Percentiles rank a stretch among this genome's conserved stretches.
Evolutionary conservation across 2,113 vertebrate species (phyloP).

Genomic region (Prietella phreatophila): DNA sequence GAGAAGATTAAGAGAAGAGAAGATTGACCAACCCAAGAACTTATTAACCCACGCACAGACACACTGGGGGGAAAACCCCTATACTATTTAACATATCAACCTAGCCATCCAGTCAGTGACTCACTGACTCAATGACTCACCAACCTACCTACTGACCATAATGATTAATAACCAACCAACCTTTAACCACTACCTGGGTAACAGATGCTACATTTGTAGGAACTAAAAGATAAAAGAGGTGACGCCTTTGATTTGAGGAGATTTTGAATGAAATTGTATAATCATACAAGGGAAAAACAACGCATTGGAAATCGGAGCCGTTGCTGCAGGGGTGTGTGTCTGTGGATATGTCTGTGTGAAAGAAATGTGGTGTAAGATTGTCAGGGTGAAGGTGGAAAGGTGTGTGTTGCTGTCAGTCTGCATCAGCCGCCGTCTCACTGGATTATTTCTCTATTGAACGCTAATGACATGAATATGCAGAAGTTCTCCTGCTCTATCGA

Average conservation of each 20-base stretch:
- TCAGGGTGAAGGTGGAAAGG: slow-evolving; percentile 3
- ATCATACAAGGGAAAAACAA: background rate
- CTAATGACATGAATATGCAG: slow-evolving; percentile 67
- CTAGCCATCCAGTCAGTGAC: too few relatives aligned
- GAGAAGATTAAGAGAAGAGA: too few relatives aligned
- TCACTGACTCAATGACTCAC: background rate
- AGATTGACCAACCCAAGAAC: background rate
- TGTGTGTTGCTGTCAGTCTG: slow-evolving; percentile 39
- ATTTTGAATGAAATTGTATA: background rate
- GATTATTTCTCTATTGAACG: slow-evolving; percentile 57
- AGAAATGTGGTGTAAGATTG: background rate
- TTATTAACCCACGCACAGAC: background rate
- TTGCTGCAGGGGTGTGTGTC: background rate
- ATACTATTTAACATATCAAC: background rate
- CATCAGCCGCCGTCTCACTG: slow-evolving; percentile 42
- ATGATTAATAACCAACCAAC: background rate
- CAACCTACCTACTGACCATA: background rate
- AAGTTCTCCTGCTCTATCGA: slow-evolving; percentile 67
- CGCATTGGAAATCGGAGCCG: background rate
- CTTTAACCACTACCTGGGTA: background rate
- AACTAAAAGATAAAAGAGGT: background rate
- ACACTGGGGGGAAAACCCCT: background rate
- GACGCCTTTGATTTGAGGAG: background rate
- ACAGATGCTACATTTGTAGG: background rate
- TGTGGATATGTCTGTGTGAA: background rate